Evolutionary conservation across 2,888 invertebrate genomes (phyloP).

Genomic region (Acanthopleura granulata): DNA sequence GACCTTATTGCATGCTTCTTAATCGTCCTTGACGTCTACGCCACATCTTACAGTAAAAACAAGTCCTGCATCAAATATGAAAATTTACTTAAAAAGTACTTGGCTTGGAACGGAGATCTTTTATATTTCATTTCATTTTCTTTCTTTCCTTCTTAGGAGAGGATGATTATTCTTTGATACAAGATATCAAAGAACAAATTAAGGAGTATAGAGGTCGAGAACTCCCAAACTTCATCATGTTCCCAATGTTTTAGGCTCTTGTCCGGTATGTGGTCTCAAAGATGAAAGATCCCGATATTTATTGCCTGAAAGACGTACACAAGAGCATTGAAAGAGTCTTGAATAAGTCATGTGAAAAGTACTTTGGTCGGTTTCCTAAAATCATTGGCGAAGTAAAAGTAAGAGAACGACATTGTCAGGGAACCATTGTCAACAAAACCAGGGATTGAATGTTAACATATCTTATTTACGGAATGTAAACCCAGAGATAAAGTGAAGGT

Average conservation of each 20-base stretch:
- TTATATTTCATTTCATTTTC: too few relatives aligned
- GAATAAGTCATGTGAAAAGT: background rate
- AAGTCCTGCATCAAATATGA: background rate
- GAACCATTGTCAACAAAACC: too few relatives aligned
- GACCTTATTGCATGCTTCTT: background rate
- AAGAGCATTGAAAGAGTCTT: background rate
- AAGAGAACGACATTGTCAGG: background rate
- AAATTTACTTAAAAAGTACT: background rate
- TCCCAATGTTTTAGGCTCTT: background rate
- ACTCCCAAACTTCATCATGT: constrained; percentile 2
- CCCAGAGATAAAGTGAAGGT: too few relatives aligned
- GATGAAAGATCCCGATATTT: background rate
- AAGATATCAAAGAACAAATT: background rate
- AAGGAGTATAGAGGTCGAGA: background rate
- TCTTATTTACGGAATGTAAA: too few relatives aligned
- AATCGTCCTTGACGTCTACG: too few relatives aligned
- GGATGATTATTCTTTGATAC: background rate
- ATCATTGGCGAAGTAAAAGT: background rate
- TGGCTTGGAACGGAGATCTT: too few relatives aligned
- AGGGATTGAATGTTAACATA: too few relatives aligned
- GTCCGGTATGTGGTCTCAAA: background rate
- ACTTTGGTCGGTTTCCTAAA: background rate
- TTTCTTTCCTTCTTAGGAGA: too few relatives aligned
- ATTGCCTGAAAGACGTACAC: background rate
- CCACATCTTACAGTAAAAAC: too few relatives aligned